Base-by-base conservation (phyloP, 1,140 invertebrate species). In the Leptopilina clavipes region DNA sequence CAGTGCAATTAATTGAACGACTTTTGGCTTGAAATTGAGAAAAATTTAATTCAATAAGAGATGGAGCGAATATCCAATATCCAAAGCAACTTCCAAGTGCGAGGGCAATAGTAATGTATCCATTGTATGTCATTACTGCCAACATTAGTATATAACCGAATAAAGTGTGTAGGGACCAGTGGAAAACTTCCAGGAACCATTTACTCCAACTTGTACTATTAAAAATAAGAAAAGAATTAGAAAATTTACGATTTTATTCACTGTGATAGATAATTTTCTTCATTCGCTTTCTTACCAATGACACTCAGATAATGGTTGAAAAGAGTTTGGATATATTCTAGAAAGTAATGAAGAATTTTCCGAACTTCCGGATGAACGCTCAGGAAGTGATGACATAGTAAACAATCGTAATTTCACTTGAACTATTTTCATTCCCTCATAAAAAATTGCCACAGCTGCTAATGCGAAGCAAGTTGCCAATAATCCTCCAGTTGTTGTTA, bases 61-160 rank as follows among this genome's bases (percentile, higher is more conserved):
- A 74, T 31, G 81, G 74, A 85, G 93, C 86, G 92, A 94, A 83
- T 91, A 87, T 86, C 93, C 82, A 95, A 86, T 96, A 94, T 80
- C 96, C 96, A 0, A 95, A 74, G 71, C 93, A 94, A 83, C 95
- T 94, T 5, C 97, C 97, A 43, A 96, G 86, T 0, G 95, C 91
- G 17, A 97, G 91, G 1, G 95, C 93, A 14, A 96, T 86, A 74
- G 93, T 93, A 18, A 98, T 89, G 90, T 96, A 97, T 48, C 93
- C 93, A 89, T 97, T 97, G 90, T 95, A 98, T 0, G 95, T 93
- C 97, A 98, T 98, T 75, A 97, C 94, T 52, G 94, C 92, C 81
- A 98, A 89, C 97, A 98, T 98, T n/a, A 97, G 91, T 56, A 96
- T 90, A 88, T 97, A 98, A 76, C 94, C 94, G 70, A 97, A 89